A percentile compares a stretch with the other conserved stretches of the same genome.
These are phyloP conservation scores for Campoplex capitator DNA, from an alignment of 2,888 invertebrate genomes.

Conservation along the genomic window DNA sequence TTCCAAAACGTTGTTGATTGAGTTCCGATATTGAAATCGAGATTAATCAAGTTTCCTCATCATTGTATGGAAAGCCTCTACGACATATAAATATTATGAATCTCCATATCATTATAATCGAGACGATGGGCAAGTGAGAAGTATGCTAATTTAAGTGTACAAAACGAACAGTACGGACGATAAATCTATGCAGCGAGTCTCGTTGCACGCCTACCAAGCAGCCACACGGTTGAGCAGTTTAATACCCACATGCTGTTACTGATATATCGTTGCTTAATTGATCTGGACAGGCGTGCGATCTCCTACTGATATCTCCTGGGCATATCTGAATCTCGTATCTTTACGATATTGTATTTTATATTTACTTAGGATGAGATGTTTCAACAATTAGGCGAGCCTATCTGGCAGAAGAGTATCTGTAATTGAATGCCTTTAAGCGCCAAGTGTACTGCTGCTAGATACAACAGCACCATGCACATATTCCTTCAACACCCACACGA, in stretches of 20 bases:
- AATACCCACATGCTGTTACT: conserved; percentile 45
- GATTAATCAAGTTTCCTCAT: neutral
- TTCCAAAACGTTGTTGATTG: neutral
- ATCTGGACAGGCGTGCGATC: conserved; percentile 60
- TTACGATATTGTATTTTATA: conserved; percentile 21
- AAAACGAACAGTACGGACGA: conserved; percentile 41
- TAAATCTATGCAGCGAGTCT: conserved; percentile 58
- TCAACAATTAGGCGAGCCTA: no score
- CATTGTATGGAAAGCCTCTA: neutral
- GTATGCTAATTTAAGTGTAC: conserved; percentile 28
- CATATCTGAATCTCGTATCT: conserved; percentile 51
- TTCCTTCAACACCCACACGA: neutral
- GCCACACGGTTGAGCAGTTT: conserved; percentile 21
- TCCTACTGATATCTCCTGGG: conserved; percentile 50
- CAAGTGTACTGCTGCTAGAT: neutral
- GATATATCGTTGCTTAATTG: conserved; percentile 68
- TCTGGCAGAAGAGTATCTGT: no score
- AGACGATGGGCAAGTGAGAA: conserved; percentile 10
- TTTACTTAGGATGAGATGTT: neutral
- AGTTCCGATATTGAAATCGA: neutral
- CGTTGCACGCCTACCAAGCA: conserved; percentile 50
- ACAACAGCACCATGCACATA: conserved; percentile 11
- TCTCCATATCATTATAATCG: conserved; percentile 12
- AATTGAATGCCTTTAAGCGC: no score
- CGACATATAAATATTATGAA: neutral